A percentile compares a stretch with the other conserved stretches of the same genome.
phyloP scores from a whole-genome alignment of 2,888 invertebrate species.

The Erebia ligea region DNA sequence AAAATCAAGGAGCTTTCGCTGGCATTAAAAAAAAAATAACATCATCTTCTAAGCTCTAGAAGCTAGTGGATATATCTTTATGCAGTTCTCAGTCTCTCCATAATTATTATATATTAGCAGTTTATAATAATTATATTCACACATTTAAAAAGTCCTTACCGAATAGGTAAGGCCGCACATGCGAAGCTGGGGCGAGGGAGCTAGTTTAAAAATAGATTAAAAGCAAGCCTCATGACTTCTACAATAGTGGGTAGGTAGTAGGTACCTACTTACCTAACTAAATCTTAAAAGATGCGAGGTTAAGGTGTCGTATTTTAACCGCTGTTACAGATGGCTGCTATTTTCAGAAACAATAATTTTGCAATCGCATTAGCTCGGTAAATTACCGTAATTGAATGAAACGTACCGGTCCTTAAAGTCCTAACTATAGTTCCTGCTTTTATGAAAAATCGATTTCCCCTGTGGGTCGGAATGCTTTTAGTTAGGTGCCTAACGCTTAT shows the following conservation, averaged over 20 bases:
- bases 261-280: background rate
- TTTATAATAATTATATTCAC: too few relatives aligned
- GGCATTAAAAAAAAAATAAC: too few relatives aligned
- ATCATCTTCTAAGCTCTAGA: too few relatives aligned
- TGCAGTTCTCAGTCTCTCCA: too few relatives aligned
- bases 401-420: background rate
- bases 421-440: background rate
- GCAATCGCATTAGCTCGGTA: background rate
- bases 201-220: background rate
- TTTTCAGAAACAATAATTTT: background rate
- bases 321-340: background rate
- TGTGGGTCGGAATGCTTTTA: background rate
- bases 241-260: background rate
- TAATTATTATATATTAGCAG: too few relatives aligned
- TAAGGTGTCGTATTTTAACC: too few relatives aligned
- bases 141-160: too few relatives aligned
- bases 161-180: background rate
- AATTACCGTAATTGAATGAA: conserved; percentile 7
- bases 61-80: too few relatives aligned
- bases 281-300: background rate
- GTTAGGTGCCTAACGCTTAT: background rate
- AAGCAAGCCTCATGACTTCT: background rate
- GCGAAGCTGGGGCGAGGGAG: background rate
- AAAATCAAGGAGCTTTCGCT: too few relatives aligned
- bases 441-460: conserved; percentile 3